These are phyloP conservation scores for Orthosia incerta DNA, from an alignment of 2,888 invertebrate species.

Conservation along the genomic window DNA sequence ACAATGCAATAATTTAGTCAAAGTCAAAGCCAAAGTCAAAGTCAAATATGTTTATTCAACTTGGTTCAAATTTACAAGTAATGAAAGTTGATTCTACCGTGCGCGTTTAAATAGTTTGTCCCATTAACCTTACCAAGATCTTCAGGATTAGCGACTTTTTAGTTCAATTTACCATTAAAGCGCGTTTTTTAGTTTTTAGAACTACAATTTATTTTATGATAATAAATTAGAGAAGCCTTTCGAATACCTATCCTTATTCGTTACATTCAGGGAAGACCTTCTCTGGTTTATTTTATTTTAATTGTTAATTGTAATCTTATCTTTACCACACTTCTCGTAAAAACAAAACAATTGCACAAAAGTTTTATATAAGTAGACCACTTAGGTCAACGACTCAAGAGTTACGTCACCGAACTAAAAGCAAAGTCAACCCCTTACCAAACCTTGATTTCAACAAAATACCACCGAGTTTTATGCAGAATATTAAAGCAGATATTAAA, in stretches of 20 bases:
- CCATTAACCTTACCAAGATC: too few relatives aligned
- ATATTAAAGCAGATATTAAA: constrained; percentile 9
- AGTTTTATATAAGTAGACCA: background rate
- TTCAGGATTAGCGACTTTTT: too few relatives aligned
- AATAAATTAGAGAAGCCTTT: background rate
- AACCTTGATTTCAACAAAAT: background rate
- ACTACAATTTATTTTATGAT: background rate
- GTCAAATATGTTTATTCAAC: too few relatives aligned
- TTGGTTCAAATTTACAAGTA: too few relatives aligned
- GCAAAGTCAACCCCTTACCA: background rate
- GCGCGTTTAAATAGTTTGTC: too few relatives aligned
- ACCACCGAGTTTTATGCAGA: background rate
- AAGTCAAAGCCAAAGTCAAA: too few relatives aligned
- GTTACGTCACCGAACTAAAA: background rate
- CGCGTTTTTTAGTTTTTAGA: too few relatives aligned
- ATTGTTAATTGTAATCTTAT: too few relatives aligned
- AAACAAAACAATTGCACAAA: constrained; percentile 13
- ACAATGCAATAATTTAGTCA: too few relatives aligned
- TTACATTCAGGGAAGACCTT: background rate
- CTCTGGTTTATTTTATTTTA: background rate
- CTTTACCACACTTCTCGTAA: background rate
- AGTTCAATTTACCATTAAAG: too few relatives aligned
- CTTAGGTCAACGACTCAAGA: background rate
- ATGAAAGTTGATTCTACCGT: too few relatives aligned
- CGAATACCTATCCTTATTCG: background rate